A percentile compares a stretch with the other conserved stretches of the same genome.
Conservation (phyloP, 2,888 invertebrate genomes). For the Rhingia campestris region DNA sequence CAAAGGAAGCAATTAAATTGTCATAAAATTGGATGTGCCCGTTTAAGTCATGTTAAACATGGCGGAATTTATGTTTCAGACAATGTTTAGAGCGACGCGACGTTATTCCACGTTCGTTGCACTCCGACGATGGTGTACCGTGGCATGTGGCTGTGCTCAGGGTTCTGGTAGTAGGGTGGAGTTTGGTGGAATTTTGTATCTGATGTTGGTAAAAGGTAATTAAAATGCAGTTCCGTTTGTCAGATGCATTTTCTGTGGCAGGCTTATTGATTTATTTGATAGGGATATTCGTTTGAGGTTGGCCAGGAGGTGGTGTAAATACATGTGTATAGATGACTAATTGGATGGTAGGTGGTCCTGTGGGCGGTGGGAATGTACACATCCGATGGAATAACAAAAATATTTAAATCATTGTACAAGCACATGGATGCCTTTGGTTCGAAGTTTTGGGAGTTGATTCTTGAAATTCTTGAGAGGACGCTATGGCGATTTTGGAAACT, state of each 20-base stretch:
- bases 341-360: conserved; percentile 16
- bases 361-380: conserved; percentile 7
- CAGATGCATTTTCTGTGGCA: conserved; percentile 41
- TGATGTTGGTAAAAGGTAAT: conserved; percentile 41
- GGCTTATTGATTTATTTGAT: conserved; percentile 54
- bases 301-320: conserved; percentile 2
- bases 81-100: conserved; percentile 44
- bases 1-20: conserved; percentile 73
- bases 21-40: conserved; percentile 71
- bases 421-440: no score
- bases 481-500: no score
- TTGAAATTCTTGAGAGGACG: no score
- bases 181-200: not conserved
- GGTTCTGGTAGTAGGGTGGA: not conserved
- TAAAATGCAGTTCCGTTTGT: conserved; percentile 62
- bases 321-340: conserved; percentile 33
- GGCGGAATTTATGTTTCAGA: conserved; percentile 55
- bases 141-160: not conserved
- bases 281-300: conserved; percentile 25
- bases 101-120: not conserved
- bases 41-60: conserved; percentile 71
- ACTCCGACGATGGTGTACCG: not conserved
- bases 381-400: not conserved
- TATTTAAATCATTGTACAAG: no score
- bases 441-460: no score